These are phyloP conservation scores for Sphaerophoria taeniata DNA, from an alignment of 2,888 invertebrate genomes.

Conservation along the genomic window DNA sequence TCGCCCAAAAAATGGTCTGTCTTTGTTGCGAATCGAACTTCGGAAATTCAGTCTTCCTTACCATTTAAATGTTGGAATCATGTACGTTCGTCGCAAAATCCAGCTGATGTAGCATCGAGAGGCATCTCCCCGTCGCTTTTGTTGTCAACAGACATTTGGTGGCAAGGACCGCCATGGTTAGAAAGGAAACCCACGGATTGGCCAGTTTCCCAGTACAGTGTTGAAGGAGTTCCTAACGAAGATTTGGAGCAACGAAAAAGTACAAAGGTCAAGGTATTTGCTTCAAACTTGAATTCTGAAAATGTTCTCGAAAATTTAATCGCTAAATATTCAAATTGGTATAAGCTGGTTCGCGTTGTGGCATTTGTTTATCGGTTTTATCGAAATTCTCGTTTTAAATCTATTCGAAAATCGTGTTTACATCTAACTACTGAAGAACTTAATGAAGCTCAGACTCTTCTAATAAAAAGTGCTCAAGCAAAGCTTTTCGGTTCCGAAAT, in stretches of 20 bases:
- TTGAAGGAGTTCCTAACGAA: neutral
- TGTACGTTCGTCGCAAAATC: constrained; percentile 25
- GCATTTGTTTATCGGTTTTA: constrained; percentile 1
- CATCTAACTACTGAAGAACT: too few relatives aligned
- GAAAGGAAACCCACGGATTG: constrained; percentile 9
- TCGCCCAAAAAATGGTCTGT: constrained; percentile 37
- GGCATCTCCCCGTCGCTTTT: constrained; percentile 29
- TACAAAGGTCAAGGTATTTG: constrained; percentile 8
- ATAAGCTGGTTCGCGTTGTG: constrained; percentile 19
- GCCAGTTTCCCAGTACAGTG: constrained; percentile 4
- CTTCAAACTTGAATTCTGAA: neutral
- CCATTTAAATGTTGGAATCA: constrained; percentile 7
- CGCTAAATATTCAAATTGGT: constrained; percentile 23
- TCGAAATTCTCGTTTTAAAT: too few relatives aligned
- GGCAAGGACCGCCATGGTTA: constrained; percentile 35
- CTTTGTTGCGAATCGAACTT: constrained; percentile 35
- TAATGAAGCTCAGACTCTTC: too few relatives aligned
- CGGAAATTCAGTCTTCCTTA: constrained; percentile 17
- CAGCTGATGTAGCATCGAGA: constrained; percentile 38
- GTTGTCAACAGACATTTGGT: constrained; percentile 14
- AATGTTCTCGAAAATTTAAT: constrained; percentile 10
- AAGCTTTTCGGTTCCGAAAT: neutral
- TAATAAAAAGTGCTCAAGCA: too few relatives aligned
- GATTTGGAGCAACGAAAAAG: constrained; percentile 19
- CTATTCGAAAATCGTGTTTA: too few relatives aligned